Conservation (phyloP, 2,797 vertebrate genomes). For the Kryptopterus vitreolus region DNA sequence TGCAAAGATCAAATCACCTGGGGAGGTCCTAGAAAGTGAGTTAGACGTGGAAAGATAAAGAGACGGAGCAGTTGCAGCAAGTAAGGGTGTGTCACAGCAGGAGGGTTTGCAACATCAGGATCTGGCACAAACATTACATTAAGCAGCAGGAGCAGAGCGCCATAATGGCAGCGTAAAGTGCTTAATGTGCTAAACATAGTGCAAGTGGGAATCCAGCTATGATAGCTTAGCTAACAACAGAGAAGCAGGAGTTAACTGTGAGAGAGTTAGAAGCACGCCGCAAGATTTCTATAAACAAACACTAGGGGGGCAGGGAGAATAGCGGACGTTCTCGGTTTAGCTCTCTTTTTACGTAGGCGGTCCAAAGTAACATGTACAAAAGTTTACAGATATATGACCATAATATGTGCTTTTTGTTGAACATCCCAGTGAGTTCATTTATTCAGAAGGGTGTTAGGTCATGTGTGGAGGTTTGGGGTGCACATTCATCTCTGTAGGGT, state of each 20-base stretch:
- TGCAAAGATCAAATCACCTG: not conserved
- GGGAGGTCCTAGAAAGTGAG: not conserved
- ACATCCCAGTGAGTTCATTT: too few relatives aligned
- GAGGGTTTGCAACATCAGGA: not conserved
- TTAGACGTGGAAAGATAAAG: not conserved
- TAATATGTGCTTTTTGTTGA: too few relatives aligned
- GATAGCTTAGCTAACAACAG: conserved; percentile 2
- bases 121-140: not conserved
- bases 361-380: too few relatives aligned
- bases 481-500: too few relatives aligned
- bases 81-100: conserved; percentile 11
- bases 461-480: too few relatives aligned
- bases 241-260: not conserved
- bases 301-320: not conserved
- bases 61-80: not conserved
- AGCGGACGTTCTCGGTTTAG: not conserved
- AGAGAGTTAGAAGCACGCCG: not conserved
- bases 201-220: not conserved
- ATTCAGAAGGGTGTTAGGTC: too few relatives aligned
- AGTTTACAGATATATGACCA: too few relatives aligned
- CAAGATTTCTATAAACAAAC: not conserved
- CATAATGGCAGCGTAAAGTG: not conserved
- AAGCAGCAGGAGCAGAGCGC: not conserved
- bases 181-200: conserved; percentile 17
- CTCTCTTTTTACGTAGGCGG: too few relatives aligned